A percentile compares a stretch with the other conserved stretches of the same genome.
Evolutionary conservation across 2,888 invertebrate genomes (phyloP).

Genomic region (Macaria liturata): DNA sequence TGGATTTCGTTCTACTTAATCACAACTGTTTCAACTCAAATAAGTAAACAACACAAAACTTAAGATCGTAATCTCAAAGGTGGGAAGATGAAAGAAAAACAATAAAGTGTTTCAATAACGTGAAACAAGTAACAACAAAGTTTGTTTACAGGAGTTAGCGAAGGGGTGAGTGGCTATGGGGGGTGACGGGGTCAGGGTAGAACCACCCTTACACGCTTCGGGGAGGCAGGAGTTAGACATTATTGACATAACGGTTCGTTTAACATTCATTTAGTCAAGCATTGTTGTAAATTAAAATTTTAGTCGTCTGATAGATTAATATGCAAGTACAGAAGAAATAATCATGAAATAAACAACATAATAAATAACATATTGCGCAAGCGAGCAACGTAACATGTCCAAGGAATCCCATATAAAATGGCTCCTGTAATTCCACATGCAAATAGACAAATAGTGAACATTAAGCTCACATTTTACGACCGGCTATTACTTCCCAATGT

Average conservation of each 20-base stretch:
- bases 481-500: not conserved
- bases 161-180: conserved; percentile 42
- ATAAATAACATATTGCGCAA: too few species aligned
- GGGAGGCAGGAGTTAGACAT: conserved; percentile 37
- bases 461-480: too few species aligned
- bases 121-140: conserved; percentile 63
- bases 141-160: conserved; percentile 67
- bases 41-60: conserved; percentile 42
- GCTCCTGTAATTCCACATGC: not conserved
- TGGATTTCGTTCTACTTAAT: too few species aligned
- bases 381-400: too few species aligned
- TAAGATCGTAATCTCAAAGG: conserved; percentile 52
- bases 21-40: not conserved
- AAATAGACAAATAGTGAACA: too few species aligned
- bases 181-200: conserved; percentile 27
- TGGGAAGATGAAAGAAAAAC: conserved; percentile 73
- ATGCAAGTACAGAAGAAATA: too few species aligned
- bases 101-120: conserved; percentile 77
- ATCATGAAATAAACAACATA: too few species aligned
- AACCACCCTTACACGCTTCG: conserved; percentile 24
- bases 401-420: not conserved
- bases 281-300: too few species aligned
- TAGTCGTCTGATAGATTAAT: too few species aligned
- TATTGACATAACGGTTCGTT: conserved; percentile 49
- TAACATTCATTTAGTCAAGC: conserved; percentile 37